Evolutionary conservation across 2,888 invertebrate species (phyloP).

Genomic region (Sphecodes monilicornis): DNA sequence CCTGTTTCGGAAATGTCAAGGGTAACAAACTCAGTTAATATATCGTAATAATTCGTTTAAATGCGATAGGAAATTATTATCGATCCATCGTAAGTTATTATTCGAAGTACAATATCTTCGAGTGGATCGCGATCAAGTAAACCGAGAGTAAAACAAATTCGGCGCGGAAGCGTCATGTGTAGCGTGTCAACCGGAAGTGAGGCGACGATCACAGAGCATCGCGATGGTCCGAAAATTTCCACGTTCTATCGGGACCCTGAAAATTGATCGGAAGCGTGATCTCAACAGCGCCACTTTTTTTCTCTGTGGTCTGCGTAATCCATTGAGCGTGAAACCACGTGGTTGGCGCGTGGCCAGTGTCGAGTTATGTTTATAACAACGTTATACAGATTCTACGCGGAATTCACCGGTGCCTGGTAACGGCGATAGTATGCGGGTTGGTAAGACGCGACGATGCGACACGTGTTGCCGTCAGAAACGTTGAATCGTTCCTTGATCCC

Average conservation of each 20-base stretch:
- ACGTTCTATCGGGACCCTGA: background rate
- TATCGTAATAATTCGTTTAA: too few relatives aligned
- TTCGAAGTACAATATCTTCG: background rate
- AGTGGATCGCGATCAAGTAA: background rate
- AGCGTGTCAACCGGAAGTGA: constrained; percentile 6
- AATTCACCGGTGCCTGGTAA: constrained; percentile 69
- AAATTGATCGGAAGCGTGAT: constrained; percentile 40
- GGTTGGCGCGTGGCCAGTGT: constrained; percentile 77
- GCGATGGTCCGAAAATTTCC: background rate
- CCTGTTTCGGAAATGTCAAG: too few relatives aligned
- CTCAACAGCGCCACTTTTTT: constrained; percentile 39
- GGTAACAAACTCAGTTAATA: too few relatives aligned
- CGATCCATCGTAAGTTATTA: background rate
- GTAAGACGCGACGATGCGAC: constrained; percentile 37
- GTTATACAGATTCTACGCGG: constrained; percentile 64
- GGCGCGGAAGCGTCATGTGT: background rate
- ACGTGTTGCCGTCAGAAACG: constrained; percentile 48
- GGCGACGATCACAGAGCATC: background rate
- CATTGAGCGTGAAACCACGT: constrained; percentile 78
- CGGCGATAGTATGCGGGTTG: constrained; percentile 65
- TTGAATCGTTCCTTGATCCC: constrained; percentile 52
- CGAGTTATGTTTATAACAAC: constrained; percentile 78
- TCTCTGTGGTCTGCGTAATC: constrained; percentile 39
- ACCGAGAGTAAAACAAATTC: background rate
- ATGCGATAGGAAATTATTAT: too few relatives aligned